A percentile compares a stretch with the other conserved stretches of the same genome.
These are phyloP conservation scores for Meriones unguiculatus DNA, from an alignment of 2,113 vertebrate species.

Conservation along the genomic window DNA sequence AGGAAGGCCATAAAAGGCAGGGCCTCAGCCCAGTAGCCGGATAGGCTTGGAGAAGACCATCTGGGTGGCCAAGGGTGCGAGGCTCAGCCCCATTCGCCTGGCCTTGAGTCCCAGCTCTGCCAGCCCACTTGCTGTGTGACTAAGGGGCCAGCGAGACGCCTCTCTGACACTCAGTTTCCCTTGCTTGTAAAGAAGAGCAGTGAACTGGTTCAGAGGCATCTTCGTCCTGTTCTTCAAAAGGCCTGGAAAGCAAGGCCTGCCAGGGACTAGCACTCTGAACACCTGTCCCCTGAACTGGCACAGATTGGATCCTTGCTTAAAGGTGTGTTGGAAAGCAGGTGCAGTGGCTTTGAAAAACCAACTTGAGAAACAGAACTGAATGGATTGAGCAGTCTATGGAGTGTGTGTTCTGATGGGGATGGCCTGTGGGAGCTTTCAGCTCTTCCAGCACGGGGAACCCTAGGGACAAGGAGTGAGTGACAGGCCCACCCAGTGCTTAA, in stretches of 20 bases:
- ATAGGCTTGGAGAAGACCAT: not conserved
- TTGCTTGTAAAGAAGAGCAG: not conserved
- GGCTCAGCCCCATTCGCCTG: not conserved
- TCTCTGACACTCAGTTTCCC: not conserved
- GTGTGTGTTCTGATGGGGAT: not conserved
- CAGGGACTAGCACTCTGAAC: not conserved
- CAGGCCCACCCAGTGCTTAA: too few species aligned
- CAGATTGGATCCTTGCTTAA: fast-evolving
- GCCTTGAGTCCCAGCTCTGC: not conserved
- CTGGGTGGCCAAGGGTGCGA: not conserved
- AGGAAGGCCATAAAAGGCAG: not conserved
- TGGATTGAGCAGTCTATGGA: not conserved
- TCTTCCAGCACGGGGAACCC: not conserved
- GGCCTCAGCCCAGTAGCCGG: not conserved
- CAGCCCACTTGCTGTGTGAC: too few species aligned
- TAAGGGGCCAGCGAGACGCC: not conserved
- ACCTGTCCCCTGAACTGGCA: not conserved
- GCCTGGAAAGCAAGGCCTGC: too few species aligned
- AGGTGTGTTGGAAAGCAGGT: too few species aligned
- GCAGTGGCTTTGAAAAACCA: not conserved
- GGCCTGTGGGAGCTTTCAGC: not conserved
- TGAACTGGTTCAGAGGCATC: too few species aligned
- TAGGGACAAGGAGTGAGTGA: not conserved
- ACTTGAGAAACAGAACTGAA: not conserved
- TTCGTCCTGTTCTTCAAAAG: not conserved